Evolutionary conservation across 2,113 vertebrate species (phyloP).

Genomic region (Cichladusa arquata): DNA sequence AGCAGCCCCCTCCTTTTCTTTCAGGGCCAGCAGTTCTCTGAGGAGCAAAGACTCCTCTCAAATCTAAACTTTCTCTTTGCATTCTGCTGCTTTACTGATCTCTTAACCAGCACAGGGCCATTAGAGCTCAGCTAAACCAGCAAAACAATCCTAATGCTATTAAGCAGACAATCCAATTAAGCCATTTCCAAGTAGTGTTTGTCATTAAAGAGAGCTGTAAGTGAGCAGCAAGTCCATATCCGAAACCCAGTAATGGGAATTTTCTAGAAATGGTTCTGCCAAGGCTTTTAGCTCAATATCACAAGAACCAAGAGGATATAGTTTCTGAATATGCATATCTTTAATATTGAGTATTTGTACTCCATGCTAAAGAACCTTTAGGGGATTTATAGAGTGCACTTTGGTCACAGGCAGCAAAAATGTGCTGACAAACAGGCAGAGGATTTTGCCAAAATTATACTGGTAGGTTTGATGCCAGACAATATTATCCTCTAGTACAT

Average conservation of each 20-base stretch:
- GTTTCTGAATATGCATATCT: neutral
- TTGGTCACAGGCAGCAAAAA: neutral
- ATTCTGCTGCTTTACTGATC: constrained; percentile 21
- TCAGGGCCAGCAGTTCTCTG: neutral
- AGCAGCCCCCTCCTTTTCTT: neutral
- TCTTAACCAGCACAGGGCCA: constrained; percentile 32
- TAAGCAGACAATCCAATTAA: constrained; percentile 68
- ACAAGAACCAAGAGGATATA: neutral
- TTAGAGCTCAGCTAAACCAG: constrained; percentile 55
- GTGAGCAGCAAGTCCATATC: constrained; percentile 12
- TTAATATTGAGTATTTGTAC: neutral
- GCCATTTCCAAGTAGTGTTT: constrained; percentile 59
- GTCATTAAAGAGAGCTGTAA: constrained; percentile 64
- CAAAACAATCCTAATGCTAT: constrained; percentile 57
- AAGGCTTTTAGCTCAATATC: neutral
- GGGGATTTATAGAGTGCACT: neutral
- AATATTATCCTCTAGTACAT: neutral
- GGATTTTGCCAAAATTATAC: neutral
- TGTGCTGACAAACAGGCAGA: neutral
- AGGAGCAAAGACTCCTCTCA: neutral
- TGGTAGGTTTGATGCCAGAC: neutral
- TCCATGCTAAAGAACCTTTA: neutral
- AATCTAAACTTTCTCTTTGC: neutral
- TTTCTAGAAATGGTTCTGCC: neutral
- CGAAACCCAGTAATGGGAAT: neutral